Conservation (phyloP, 2,113 vertebrate species). For the Gasterosteus nipponicus region DNA sequence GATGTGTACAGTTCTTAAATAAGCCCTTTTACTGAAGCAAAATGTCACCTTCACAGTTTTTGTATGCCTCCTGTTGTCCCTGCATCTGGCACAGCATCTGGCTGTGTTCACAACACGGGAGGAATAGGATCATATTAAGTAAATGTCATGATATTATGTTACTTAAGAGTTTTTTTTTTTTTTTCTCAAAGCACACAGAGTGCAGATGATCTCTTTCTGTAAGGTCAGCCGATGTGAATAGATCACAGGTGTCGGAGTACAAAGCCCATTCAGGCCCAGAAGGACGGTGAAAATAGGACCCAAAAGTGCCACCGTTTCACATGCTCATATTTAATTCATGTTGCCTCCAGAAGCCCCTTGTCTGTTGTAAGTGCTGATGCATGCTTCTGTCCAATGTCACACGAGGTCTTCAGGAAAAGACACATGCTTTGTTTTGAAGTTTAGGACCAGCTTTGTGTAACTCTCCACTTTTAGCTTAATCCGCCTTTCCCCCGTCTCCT, state of each 20-base stretch:
- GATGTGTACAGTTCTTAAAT: constrained; percentile 28
- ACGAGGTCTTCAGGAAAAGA: constrained; percentile 31
- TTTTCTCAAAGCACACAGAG: constrained; percentile 16
- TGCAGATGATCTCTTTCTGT: constrained; percentile 38
- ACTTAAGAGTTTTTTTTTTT: constrained; percentile 52
- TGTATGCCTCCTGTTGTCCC: constrained; percentile 55
- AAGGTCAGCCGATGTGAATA: constrained; percentile 67
- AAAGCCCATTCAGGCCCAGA: constrained; percentile 57
- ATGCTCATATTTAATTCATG: constrained; percentile 74
- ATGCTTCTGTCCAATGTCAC: constrained; percentile 50
- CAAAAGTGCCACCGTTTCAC: constrained; percentile 63
- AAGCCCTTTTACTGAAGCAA: constrained; percentile 44
- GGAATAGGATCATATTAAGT: constrained; percentile 68
- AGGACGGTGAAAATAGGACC: constrained; percentile 57
- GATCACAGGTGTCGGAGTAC: constrained; percentile 69
- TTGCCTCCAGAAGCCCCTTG: constrained; percentile 40
- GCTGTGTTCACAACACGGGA: constrained; percentile 68
- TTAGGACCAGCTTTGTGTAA: constrained; percentile 27
- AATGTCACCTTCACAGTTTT: constrained; percentile 68
- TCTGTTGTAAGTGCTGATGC: constrained; percentile 67
- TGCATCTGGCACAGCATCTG: constrained; percentile 73
- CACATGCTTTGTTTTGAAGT: constrained; percentile 14
- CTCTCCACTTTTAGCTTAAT: constrained; percentile 17
- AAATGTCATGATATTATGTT: constrained; percentile 74
- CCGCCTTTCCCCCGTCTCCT: neutral